Evolutionary conservation across 30 jellyfish, hydroid and myxozoan genomes (phyloP).

Genomic region (Hydra vulgaris): DNA sequence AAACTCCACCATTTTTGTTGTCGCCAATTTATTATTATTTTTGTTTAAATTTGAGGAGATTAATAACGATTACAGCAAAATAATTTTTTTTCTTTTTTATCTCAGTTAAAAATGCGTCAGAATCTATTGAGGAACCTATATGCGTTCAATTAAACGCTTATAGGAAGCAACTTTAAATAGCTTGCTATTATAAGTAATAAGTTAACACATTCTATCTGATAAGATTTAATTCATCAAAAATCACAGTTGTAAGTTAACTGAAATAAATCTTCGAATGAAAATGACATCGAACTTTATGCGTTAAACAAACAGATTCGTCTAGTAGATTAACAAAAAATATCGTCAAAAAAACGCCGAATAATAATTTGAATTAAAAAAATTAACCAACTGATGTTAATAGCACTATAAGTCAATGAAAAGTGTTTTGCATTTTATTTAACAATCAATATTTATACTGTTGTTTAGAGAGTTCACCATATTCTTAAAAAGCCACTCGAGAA

Average conservation of each 20-base stretch:
- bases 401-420: background rate
- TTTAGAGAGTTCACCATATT: background rate
- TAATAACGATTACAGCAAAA: background rate
- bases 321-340: background rate
- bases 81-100: background rate
- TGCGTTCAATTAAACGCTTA: background rate
- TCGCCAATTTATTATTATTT: background rate
- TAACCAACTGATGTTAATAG: background rate
- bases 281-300: background rate
- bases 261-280: background rate
- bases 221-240: background rate
- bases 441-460: background rate
- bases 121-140: background rate
- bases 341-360: background rate
- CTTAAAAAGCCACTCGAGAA: background rate
- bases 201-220: background rate
- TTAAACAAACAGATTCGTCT: background rate
- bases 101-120: background rate
- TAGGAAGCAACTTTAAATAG: background rate
- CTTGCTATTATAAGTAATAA: background rate
- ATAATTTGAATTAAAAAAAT: no score
- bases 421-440: background rate
- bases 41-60: background rate
- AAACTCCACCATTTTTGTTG: constrained; percentile 48
- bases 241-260: background rate